Evolutionary conservation across 2,113 vertebrate species (phyloP), one percentile per base, ranked within the genome.

Genomic region (Lynx canadensis): DNA sequence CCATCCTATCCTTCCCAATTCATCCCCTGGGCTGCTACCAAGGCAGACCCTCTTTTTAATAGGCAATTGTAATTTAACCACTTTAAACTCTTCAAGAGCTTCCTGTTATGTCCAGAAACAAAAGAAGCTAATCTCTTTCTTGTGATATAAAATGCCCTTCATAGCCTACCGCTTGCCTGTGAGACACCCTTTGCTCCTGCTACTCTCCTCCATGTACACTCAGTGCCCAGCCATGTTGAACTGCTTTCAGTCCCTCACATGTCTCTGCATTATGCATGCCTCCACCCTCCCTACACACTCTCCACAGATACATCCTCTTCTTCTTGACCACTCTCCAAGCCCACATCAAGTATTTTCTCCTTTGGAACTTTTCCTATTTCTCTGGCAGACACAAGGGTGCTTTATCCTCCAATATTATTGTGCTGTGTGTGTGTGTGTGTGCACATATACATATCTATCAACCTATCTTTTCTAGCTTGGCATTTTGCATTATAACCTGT

Each of bases 321-420:
- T 76, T 41, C 81, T 33, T 65, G 21, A n/a, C 3, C 13, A 78
- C 15, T 71, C 79, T 83, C 73, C 69, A 86, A 52, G 69, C 11
- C 48, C 36, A 41, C n/a, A 33, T 84, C 74, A 89, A 36, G 11
- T 71, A 55, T 96, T 85, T 95, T 60, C 82, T 89, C 86, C 76
- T 74, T 76, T 52, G 48, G 14, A 84, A 84, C 6, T 33, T 41
- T n/a, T 81, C 38, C 84, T 94, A 0, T 80, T 80, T 81, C 55
- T 94, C 85, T 29, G 38, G 33, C 48, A 87, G 45, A 68, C 33
- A 50, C 0, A 82, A 27, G 31, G 48, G 82, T 29, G 29, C 65
- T 82, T 71, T 87, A 74, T 4, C 74, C 21, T 91, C 79, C 21
- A 9, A 14, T 48, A 60, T 15, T 12, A 86, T 2, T 66, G 16